Conservation (phyloP, 2,888 invertebrate species). For the Epistrophe grossulariae region DNA sequence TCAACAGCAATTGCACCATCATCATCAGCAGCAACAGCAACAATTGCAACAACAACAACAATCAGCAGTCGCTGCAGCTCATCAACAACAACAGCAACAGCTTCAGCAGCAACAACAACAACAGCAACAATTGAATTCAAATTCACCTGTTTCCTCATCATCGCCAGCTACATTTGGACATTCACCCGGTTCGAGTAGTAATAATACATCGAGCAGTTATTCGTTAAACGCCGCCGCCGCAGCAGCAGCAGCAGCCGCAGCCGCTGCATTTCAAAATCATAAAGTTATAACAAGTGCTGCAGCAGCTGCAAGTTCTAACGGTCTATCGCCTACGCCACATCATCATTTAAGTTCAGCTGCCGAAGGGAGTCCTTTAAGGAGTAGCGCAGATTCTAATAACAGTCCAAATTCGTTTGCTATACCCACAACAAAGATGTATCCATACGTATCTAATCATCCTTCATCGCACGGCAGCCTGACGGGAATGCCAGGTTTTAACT, state of each 20-base stretch:
- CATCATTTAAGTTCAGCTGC: constrained; percentile 84
- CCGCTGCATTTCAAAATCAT: constrained; percentile 79
- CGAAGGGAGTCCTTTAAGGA: constrained; percentile 87
- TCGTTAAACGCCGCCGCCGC: constrained; percentile 76
- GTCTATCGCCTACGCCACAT: constrained; percentile 69
- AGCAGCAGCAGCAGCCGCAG: constrained; percentile 79
- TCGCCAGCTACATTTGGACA: constrained; percentile 78
- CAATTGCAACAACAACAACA: constrained; percentile 76
- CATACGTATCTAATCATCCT: constrained; percentile 91
- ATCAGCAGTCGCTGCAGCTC: constrained; percentile 50
- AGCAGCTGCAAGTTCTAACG: constrained; percentile 81
- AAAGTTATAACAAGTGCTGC: constrained; percentile 78
- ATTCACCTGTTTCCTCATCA: constrained; percentile 83
- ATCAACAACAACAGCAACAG: constrained; percentile 74
- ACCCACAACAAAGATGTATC: constrained; percentile 93
- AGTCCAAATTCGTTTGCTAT: constrained; percentile 87
- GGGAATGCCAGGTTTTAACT: constrained; percentile 86
- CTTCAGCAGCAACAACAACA: constrained; percentile 56
- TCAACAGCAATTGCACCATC: constrained; percentile 86
- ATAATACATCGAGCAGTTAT: constrained; percentile 77
- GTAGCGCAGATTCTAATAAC: constrained; percentile 84
- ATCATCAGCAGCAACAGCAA: constrained; percentile 80
- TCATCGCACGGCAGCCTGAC: constrained; percentile 91
- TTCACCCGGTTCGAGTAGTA: constrained; percentile 78
- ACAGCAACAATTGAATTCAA: constrained; percentile 80